These are phyloP conservation scores for Hemiscyllium ocellatum DNA, from an alignment of 2,113 vertebrate genomes.

Conservation along the genomic window DNA sequence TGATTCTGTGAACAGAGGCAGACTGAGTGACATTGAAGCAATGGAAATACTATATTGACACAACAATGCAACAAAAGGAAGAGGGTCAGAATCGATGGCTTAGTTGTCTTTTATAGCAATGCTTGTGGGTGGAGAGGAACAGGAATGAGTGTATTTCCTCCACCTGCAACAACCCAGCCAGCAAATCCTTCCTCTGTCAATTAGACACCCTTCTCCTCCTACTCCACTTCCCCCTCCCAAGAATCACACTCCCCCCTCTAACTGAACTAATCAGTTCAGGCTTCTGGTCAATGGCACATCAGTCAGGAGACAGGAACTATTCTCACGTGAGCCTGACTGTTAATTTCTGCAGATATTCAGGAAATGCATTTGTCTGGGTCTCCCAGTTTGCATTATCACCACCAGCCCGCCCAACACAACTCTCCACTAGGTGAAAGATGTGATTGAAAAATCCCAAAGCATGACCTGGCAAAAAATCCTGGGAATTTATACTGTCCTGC, in stretches of 20 bases:
- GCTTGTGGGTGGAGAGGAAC: background rate
- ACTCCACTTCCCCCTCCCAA: too few species aligned
- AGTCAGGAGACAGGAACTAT: background rate
- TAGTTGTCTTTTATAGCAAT: background rate
- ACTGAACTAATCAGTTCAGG: too few species aligned
- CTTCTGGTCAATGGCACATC: background rate
- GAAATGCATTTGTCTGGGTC: background rate
- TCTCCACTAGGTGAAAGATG: background rate
- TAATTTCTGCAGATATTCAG: background rate
- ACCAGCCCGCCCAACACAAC: background rate
- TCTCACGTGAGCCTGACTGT: background rate
- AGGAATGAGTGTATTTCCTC: background rate
- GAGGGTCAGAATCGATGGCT: background rate
- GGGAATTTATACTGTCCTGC: background rate
- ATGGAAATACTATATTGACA: too few species aligned
- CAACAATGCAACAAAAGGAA: background rate
- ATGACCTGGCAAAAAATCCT: background rate
- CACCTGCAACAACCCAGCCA: background rate
- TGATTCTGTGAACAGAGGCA: too few species aligned
- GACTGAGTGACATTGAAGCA: too few species aligned
- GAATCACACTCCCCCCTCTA: too few species aligned
- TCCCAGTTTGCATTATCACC: background rate
- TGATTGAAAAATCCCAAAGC: background rate
- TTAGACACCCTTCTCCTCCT: background rate
- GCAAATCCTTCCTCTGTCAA: background rate